A percentile compares a stretch with the other conserved stretches of the same genome.
Evolutionary conservation across 2,888 invertebrate genomes (phyloP).

Genomic region (Euzetes globulus): DNA sequence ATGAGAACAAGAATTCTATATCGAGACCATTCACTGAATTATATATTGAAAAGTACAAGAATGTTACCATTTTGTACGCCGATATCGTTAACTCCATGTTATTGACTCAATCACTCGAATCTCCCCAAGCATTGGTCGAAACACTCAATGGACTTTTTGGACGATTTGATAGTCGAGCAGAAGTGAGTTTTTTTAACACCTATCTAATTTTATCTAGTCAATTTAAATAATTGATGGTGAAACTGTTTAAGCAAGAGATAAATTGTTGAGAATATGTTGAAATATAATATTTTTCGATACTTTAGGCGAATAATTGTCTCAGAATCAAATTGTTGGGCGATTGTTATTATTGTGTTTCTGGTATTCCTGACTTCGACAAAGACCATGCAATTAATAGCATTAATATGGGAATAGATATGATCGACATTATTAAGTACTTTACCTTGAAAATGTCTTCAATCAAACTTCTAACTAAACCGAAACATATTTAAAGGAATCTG

Average conservation of each 20-base stretch:
- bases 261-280: too few species aligned
- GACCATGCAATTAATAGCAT: slow-evolving; percentile 85
- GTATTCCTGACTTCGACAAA: slow-evolving; percentile 64
- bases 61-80: slow-evolving; percentile 80
- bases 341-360: slow-evolving; percentile 87
- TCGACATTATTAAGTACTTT: slow-evolving; percentile 70
- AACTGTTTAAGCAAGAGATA: too few species aligned
- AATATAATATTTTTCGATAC: too few species aligned
- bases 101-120: slow-evolving; percentile 66
- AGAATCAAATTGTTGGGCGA: slow-evolving; percentile 88
- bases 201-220: neutral
- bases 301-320: slow-evolving; percentile 53
- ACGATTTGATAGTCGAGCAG: slow-evolving; percentile 80
- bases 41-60: slow-evolving; percentile 78
- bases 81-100: slow-evolving; percentile 89
- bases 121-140: slow-evolving; percentile 72
- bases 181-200: slow-evolving; percentile 45
- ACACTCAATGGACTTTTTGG: slow-evolving; percentile 83
- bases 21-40: slow-evolving; percentile 58
- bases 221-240: too few species aligned
- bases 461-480: too few species aligned
- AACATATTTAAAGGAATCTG: slow-evolving; percentile 50
- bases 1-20: slow-evolving; percentile 36
- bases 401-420: slow-evolving; percentile 81
- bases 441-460: too few species aligned